phyloP scores from a whole-genome alignment of 2,888 invertebrate genomes.

The Lampropteryx suffumata region DNA sequence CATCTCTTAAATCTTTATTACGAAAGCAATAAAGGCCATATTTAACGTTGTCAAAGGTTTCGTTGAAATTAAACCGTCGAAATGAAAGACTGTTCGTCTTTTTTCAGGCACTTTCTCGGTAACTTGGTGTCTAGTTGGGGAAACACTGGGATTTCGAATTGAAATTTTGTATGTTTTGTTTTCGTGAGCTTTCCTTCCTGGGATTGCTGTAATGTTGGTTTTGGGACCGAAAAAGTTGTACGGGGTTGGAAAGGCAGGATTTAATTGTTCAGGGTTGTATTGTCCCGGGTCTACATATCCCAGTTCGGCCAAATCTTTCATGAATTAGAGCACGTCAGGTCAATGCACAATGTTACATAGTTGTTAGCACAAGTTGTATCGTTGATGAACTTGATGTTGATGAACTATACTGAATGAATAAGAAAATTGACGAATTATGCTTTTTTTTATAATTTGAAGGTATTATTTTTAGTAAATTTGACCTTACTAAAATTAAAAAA shows the following conservation, averaged over 20 bases:
- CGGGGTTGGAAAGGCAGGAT: neutral
- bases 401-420: too few relatives aligned
- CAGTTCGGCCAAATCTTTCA: neutral
- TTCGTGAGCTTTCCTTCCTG: neutral
- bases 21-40: constrained; percentile 75
- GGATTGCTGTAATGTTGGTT: constrained; percentile 4
- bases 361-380: neutral
- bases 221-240: constrained; percentile 1
- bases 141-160: constrained; percentile 40
- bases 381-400: too few relatives aligned
- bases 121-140: constrained; percentile 59
- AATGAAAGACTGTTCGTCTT: constrained; percentile 66
- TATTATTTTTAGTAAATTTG: too few relatives aligned
- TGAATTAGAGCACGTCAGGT: constrained; percentile 5
- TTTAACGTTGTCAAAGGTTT: constrained; percentile 68
- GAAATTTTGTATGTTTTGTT: constrained; percentile 26
- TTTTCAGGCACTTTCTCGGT: constrained; percentile 52
- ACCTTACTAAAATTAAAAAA: too few relatives aligned
- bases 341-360: constrained; percentile 5
- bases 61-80: constrained; percentile 66
- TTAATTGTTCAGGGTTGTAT: constrained; percentile 1
- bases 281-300: constrained; percentile 2
- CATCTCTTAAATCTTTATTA: constrained; percentile 69
- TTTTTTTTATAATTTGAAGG: too few relatives aligned
- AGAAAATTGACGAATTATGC: too few relatives aligned